Percentiles rank a stretch among this genome's conserved stretches.
These are phyloP conservation scores for Parnassius mnemosyne DNA, from an alignment of 2,888 invertebrate species.

Conservation along the genomic window DNA sequence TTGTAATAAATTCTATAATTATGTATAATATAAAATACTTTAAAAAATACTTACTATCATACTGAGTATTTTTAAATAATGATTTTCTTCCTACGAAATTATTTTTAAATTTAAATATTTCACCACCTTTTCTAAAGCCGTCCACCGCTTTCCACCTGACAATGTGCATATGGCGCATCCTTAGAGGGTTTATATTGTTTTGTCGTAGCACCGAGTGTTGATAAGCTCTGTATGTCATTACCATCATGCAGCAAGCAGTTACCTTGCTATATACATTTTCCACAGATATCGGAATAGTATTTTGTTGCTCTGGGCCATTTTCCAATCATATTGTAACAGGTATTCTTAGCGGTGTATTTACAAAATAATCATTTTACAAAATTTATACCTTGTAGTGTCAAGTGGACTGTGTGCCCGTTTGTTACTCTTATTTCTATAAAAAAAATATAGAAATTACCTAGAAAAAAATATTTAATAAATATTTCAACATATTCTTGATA, in stretches of 20 bases:
- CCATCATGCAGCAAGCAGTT: slow-evolving; percentile 27
- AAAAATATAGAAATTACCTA: too few species aligned
- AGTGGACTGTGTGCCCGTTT: too few species aligned
- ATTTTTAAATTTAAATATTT: not conserved
- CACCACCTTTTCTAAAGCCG: not conserved
- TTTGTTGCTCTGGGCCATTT: too few species aligned
- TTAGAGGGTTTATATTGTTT: slow-evolving; percentile 23
- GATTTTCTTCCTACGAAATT: not conserved
- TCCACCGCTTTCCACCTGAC: not conserved
- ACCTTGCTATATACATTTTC: slow-evolving; percentile 17
- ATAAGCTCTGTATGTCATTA: slow-evolving; percentile 24
- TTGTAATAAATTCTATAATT: not conserved
- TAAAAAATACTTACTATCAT: slow-evolving; percentile 20
- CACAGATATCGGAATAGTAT: too few species aligned
- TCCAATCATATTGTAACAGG: too few species aligned
- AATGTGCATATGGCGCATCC: slow-evolving; percentile 13
- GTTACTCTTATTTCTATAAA: too few species aligned
- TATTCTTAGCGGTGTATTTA: too few species aligned
- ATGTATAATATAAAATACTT: not conserved
- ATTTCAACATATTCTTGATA: too few species aligned
- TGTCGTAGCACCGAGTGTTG: slow-evolving; percentile 14
- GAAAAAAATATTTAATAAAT: too few species aligned
- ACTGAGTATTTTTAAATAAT: not conserved
- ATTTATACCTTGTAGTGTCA: too few species aligned
- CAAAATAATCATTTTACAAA: too few species aligned